These are phyloP conservation scores for Drosophila ercepeae DNA, from an alignment of 1,140 invertebrate species.

Conservation along the genomic window DNA sequence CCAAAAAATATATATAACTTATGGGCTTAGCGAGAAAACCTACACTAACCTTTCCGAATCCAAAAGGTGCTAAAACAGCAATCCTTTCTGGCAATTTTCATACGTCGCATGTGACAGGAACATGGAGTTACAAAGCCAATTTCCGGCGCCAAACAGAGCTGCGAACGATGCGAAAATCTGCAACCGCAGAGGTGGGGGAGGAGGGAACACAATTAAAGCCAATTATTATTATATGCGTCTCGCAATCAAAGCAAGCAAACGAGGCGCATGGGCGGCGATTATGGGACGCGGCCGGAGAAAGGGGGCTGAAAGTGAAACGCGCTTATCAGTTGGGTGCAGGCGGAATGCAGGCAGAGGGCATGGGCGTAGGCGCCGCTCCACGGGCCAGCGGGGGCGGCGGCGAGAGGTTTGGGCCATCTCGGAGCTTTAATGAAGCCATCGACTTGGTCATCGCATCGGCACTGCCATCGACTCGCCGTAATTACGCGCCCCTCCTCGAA, in stretches of 20 bases:
- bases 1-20: no score
- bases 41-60: no score
- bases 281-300: neutral
- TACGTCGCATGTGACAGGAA: neutral
- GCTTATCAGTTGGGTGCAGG: conserved; percentile 46
- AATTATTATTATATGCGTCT: conserved; percentile 50
- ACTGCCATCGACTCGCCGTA: conserved; percentile 35
- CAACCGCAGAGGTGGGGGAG: neutral
- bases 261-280: conserved; percentile 35
- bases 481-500: conserved; percentile 57
- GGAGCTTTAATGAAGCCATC: conserved; percentile 50
- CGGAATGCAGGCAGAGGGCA: conserved; percentile 27
- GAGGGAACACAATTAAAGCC: neutral
- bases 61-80: neutral
- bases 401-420: neutral
- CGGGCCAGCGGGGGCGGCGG: neutral
- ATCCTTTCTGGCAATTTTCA: neutral
- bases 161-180: neutral
- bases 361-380: conserved; percentile 14
- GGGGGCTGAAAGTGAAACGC: conserved; percentile 46
- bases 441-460: conserved; percentile 10
- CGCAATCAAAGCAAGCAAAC: conserved; percentile 52
- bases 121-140: neutral
- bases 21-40: no score
- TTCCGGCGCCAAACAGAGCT: neutral